These are phyloP conservation scores for Ibycter americanus DNA, from an alignment of 2,797 vertebrate genomes.

Conservation along the genomic window DNA sequence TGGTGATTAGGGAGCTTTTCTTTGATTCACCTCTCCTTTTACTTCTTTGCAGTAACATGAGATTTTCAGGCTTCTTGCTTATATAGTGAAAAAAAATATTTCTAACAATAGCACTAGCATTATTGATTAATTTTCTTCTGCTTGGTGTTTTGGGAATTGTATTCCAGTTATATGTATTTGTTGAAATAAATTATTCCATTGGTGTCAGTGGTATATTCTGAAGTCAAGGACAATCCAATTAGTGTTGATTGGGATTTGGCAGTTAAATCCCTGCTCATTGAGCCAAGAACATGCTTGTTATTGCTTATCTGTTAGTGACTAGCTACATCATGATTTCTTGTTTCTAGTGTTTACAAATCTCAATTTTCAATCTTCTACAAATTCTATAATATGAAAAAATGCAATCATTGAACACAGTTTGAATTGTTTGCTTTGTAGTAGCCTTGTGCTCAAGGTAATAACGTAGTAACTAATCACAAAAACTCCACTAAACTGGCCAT, in stretches of 20 bases:
- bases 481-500: accelerated
- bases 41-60: neutral
- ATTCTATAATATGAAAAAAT: neutral
- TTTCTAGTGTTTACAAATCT: neutral
- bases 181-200: neutral
- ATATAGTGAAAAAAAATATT: neutral
- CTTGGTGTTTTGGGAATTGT: neutral
- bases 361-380: neutral
- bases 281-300: conserved; percentile 34
- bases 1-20: neutral
- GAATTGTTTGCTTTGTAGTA: neutral
- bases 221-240: conserved; percentile 36
- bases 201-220: conserved; percentile 8
- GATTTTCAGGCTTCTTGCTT: neutral
- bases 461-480: neutral
- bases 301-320: conserved; percentile 34
- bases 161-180: neutral
- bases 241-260: conserved; percentile 55
- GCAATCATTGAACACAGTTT: neutral
- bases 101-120: neutral
- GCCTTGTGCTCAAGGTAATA: neutral
- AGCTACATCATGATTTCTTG: neutral
- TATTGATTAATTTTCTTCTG: neutral
- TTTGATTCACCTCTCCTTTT: neutral
- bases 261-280: conserved; percentile 20